Base-by-base conservation (phyloP, 1,140 invertebrate genomes). In the Acyrthosiphon pisum region DNA sequence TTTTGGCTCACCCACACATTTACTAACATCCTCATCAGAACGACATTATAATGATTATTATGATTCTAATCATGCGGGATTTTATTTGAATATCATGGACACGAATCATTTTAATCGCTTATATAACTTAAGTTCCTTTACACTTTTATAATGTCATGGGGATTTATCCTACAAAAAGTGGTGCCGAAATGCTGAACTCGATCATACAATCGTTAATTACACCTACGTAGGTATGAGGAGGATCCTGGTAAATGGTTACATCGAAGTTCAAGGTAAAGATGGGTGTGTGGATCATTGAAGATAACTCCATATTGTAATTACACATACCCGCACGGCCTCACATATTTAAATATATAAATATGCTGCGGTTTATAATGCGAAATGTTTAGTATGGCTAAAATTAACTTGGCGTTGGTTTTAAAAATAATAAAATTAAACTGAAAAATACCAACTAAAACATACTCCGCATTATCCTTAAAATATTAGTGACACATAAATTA, bases 1-100 rank as follows among this genome's bases (percentile, higher is more conserved):
- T 91, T 81, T 56, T 1, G 23, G 48, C 23, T 86, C 81, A 84
- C 76, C 35, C 48, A 92, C 91, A 84, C 48, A 56, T 92, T 84
- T 48, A 92, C 48, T 84, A 41, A 83, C 76, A 30, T 84, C 23
- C 26, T 68, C 11, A 30, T 68, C 48, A 35, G 22, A 92, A 83
- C 68, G 37, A 84, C 53, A 37, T 50, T 37, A 37, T n/a, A n/a
- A n/a, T n/a, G n/a, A n/a, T n/a, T 90, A 44, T 6, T 35, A 60
- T 60, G 53, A 26, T 41, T 90, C 6, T 14, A 53, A 90, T 44
- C 23, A 41, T 90, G 23, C 23, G 50, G 35, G 50, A 30, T 37
- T n/a, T 18, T 30, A 90, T 90, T 60, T 60, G 44, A 90, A 90
- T 60, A 60, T 44, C 37, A 90, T 41, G 53, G 37, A 18, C 50